Base-by-base conservation (phyloP, 2,888 invertebrate species). In the Chironomus tentans region DNA sequence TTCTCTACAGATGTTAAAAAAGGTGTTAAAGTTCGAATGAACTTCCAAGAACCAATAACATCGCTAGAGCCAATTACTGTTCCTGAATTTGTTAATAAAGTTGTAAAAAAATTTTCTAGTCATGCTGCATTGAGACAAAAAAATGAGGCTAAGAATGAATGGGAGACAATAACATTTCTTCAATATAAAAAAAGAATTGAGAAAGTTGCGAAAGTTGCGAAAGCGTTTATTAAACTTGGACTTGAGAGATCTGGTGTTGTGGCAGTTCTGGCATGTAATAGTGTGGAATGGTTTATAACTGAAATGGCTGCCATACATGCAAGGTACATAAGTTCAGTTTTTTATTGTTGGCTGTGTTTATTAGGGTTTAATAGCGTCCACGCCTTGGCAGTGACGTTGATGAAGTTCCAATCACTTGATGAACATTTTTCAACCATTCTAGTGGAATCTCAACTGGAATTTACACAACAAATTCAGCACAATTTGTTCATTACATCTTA, bases 401-500 rank as follows among this genome's bases (percentile, higher is more conserved):
- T n/a, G n/a, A n/a, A n/a, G n/a, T n/a, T n/a, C n/a, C n/a, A n/a
- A n/a, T n/a, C n/a, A n/a, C n/a, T n/a, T n/a, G n/a, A n/a, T n/a
- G n/a, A n/a, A n/a, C n/a, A n/a, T n/a, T n/a, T n/a, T n/a, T n/a
- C n/a, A n/a, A n/a, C n/a, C n/a, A n/a, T 2, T 38, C 10, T 2
- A 92, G 92, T 72, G 94, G 94, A 77, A 88, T 93, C 79, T 91
- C 92, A 6, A 90, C 91, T 69, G 96, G 96, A 77, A 92, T 97
- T 81, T 97, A 97, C 84, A 93, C 95, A 4, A 96, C 96, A 73
- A 97, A 96, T 84, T 91, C 92, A 0, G 85, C 93, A 0, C 94
- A 95, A 78, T 92, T 95, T 0, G 95, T 95, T 81, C 87, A 87
- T 80, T 91, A 93, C 83, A 92, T 94, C 79, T 87, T 93, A 13